A percentile compares a stretch with the other conserved stretches of the same genome.
phyloP scores from a whole-genome alignment of 2,888 invertebrate genomes.

The Lapara coniferarum region DNA sequence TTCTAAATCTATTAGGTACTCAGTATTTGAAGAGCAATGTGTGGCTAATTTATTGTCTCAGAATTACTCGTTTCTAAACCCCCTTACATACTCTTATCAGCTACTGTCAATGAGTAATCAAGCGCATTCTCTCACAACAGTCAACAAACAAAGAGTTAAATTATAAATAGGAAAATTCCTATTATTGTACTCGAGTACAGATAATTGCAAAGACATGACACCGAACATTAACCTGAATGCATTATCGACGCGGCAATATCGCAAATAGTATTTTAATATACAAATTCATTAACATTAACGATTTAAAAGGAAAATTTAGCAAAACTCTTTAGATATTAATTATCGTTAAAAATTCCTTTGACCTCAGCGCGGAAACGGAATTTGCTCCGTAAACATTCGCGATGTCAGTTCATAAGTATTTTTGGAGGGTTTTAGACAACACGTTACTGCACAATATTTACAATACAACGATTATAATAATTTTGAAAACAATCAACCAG shows the following conservation, averaged over 20 bases:
- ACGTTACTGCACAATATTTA: too few relatives aligned
- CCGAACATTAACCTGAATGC: slow-evolving; percentile 67
- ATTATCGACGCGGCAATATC: slow-evolving; percentile 59
- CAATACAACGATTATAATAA: too few relatives aligned
- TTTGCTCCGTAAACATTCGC: not conserved
- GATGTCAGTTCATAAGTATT: not conserved
- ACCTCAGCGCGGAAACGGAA: slow-evolving; percentile 32
- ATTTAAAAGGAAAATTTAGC: slow-evolving; percentile 76
- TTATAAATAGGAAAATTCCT: slow-evolving; percentile 79
- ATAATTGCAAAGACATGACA: slow-evolving; percentile 57
- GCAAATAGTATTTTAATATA: slow-evolving; percentile 72
- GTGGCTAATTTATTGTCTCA: too few relatives aligned
- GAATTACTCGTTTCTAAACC: too few relatives aligned
- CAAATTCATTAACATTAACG: slow-evolving; percentile 59
- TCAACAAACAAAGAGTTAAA: slow-evolving; percentile 53
- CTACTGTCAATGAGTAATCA: slow-evolving; percentile 50
- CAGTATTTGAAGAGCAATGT: too few relatives aligned
- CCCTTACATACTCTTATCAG: not conserved
- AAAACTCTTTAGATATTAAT: slow-evolving; percentile 51
- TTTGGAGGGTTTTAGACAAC: too few relatives aligned
- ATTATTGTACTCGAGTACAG: slow-evolving; percentile 62
- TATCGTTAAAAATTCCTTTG: slow-evolving; percentile 57
- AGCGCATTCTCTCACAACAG: slow-evolving; percentile 51
- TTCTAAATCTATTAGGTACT: too few relatives aligned
- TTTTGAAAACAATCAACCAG: too few relatives aligned